Conservation (phyloP, 2,888 invertebrate genomes). For the Dolichomitus sp. region DNA sequence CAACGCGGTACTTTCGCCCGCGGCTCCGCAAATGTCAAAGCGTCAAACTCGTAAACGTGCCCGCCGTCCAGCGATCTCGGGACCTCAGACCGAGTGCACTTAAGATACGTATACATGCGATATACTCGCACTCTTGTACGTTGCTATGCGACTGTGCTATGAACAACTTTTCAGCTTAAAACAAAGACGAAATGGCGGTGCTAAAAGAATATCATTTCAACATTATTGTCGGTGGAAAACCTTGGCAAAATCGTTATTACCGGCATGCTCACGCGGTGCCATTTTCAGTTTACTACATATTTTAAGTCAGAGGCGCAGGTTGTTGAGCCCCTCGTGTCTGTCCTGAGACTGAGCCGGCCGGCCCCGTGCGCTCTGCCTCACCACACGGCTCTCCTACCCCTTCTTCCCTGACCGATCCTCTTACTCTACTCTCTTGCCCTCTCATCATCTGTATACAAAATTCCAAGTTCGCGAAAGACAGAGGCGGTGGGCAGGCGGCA, state of each 20-base stretch:
- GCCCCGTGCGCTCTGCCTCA: conserved; percentile 28
- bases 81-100: conserved; percentile 14
- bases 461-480: conserved; percentile 22
- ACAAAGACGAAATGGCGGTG: background rate
- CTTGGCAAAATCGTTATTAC: background rate
- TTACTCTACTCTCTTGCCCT: background rate
- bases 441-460: conserved; percentile 13
- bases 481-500: conserved; percentile 11
- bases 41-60: conserved; percentile 50
- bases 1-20: conserved; percentile 34
- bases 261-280: background rate
- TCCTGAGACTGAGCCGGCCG: conserved; percentile 56
- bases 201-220: background rate
- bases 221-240: background rate
- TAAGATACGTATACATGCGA: background rate
- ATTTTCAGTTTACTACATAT: background rate
- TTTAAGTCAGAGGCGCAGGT: background rate
- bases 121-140: background rate
- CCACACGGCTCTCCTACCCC: conserved; percentile 20
- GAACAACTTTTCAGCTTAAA: background rate
- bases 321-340: conserved; percentile 41
- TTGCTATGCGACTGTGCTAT: conserved; percentile 15
- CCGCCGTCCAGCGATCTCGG: conserved; percentile 39
- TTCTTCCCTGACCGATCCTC: background rate
- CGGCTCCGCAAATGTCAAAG: conserved; percentile 65